Conservation (phyloP, 2,888 invertebrate species). For the Ormyrus nitidulus region DNA sequence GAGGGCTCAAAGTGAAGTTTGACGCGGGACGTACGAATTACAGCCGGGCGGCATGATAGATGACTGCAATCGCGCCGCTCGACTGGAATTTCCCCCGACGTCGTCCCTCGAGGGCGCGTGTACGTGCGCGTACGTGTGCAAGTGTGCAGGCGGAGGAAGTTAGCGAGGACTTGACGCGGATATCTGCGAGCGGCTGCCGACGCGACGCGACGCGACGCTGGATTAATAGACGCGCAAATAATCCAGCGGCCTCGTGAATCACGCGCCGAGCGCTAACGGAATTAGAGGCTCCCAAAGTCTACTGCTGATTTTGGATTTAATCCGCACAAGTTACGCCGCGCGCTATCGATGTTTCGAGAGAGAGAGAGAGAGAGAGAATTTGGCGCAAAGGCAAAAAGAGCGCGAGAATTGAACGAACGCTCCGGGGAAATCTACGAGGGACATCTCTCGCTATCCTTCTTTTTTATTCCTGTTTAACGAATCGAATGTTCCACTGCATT, state of each 20-base stretch:
- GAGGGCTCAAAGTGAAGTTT: conserved; percentile 45
- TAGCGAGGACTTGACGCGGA: conserved; percentile 16
- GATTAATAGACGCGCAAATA: conserved; percentile 56
- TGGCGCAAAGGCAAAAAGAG: not conserved
- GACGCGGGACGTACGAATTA: conserved; percentile 48
- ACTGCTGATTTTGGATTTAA: conserved; percentile 49
- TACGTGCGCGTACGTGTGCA: not conserved
- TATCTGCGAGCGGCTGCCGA: conserved; percentile 21
- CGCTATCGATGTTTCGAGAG: conserved; percentile 24
- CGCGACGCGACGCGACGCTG: conserved; percentile 10
- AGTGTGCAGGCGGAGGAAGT: not conserved
- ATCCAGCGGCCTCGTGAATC: conserved; percentile 52
- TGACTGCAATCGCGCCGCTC: conserved; percentile 52
- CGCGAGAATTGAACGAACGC: conserved; percentile 41
- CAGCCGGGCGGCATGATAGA: conserved; percentile 46
- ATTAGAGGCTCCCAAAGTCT: conserved; percentile 46
- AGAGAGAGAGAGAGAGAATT: not conserved
- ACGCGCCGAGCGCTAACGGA: conserved; percentile 29
- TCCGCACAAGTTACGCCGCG: conserved; percentile 2
- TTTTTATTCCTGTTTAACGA: conserved; percentile 42
- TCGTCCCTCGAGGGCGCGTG: not conserved
- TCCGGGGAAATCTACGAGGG: conserved; percentile 51
- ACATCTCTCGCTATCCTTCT: not conserved
- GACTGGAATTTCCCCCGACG: conserved; percentile 47
- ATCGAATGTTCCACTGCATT: conserved; percentile 29